Conservation (phyloP, 2,113 vertebrate genomes). For the Taurulus bubalis region DNA sequence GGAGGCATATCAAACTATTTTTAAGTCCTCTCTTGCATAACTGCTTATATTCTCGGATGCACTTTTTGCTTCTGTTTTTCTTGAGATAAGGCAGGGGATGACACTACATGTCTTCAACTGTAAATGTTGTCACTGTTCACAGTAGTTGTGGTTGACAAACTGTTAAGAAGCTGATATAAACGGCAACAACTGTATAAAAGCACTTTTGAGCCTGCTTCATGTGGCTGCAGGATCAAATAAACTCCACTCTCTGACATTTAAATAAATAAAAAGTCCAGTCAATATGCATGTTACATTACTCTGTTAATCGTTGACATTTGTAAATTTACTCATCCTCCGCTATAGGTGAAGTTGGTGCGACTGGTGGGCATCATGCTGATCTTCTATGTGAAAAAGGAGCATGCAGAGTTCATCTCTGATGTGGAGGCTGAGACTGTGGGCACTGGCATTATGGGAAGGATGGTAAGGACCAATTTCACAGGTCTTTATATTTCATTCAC, state of each 20-base stretch:
- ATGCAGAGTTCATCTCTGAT: slow-evolving; percentile 88
- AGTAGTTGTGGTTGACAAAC: not conserved
- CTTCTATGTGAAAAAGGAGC: slow-evolving; percentile 91
- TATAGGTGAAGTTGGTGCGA: slow-evolving; percentile 91
- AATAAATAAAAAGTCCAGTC: not conserved
- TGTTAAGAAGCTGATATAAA: not conserved
- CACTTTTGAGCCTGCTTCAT: not conserved
- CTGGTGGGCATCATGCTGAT: slow-evolving; percentile 97
- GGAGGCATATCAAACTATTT: slow-evolving; percentile 3
- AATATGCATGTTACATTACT: not conserved
- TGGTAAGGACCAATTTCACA: slow-evolving; percentile 85
- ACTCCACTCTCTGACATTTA: not conserved
- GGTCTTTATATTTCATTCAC: not conserved
- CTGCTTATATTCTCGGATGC: not conserved
- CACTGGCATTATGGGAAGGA: slow-evolving; percentile 98
- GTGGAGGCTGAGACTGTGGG: slow-evolving; percentile 94
- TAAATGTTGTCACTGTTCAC: not conserved
- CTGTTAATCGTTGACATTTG: not conserved
- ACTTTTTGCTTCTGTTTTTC: not conserved
- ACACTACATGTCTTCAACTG: not conserved
- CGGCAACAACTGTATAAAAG: slow-evolving; percentile 6
- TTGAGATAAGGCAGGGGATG: not conserved
- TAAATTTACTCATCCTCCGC: not conserved
- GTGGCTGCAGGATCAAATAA: not conserved
- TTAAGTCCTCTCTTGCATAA: not conserved